Evolutionary conservation across 1,140 invertebrate species (phyloP).

Genomic region (Hyles vespertilio): DNA sequence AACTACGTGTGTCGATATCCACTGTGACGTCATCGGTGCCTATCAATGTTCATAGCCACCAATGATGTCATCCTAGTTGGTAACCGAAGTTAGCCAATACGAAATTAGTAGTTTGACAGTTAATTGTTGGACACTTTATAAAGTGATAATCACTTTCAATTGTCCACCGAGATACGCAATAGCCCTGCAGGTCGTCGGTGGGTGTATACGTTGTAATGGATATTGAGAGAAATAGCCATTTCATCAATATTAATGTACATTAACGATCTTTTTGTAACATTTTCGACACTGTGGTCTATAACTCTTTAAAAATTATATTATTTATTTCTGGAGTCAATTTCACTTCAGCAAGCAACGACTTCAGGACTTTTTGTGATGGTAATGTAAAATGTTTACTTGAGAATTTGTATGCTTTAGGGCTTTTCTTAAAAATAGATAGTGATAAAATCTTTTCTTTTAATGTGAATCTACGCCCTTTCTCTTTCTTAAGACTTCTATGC

Average conservation of each 20-base stretch:
- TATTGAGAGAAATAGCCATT: conserved; percentile 19
- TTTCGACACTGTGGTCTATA: conserved; percentile 16
- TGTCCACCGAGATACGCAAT: too few species aligned
- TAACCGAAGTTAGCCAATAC: too few species aligned
- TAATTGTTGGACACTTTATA: too few species aligned
- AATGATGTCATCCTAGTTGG: too few species aligned
- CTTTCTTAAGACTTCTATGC: conserved; percentile 8
- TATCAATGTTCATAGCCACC: too few species aligned
- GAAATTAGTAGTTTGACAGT: too few species aligned
- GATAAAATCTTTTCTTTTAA: conserved; percentile 14
- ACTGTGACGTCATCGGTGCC: too few species aligned
- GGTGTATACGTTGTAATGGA: conserved; percentile 10
- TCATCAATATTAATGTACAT: conserved; percentile 11
- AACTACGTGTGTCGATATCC: too few species aligned
- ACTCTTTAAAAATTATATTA: conserved; percentile 17
- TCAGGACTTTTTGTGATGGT: conserved; percentile 20
- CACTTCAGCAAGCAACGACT: conserved; percentile 15
- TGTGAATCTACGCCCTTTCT: conserved; percentile 7
- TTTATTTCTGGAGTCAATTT: conserved; percentile 17
- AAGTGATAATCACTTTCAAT: too few species aligned
- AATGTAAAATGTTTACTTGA: conserved; percentile 20
- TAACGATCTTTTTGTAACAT: conserved; percentile 10
- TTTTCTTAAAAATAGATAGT: neutral
- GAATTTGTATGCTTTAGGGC: neutral
- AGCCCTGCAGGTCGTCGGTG: conserved; percentile 20